Conservation (phyloP, 2,888 invertebrate species). For the Ptilodon capucinus region DNA sequence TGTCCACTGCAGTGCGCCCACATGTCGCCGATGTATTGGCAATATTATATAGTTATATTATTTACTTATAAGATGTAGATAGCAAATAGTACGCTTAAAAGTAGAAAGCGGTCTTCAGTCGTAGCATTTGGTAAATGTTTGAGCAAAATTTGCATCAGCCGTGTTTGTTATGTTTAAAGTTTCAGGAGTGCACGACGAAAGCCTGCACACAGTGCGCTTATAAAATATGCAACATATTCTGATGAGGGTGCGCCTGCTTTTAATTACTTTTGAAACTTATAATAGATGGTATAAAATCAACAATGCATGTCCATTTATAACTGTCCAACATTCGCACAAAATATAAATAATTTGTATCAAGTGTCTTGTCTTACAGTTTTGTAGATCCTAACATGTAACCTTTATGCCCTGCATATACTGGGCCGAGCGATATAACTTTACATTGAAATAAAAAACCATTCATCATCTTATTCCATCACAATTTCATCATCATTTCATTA, state of each 20-base stretch:
- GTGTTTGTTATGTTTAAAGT: conserved; percentile 49
- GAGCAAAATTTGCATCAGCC: conserved; percentile 50
- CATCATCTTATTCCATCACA: no score
- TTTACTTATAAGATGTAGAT: conserved; percentile 17
- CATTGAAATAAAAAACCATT: no score
- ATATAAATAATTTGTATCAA: no score
- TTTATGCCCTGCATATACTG: no score
- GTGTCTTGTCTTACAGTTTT: no score
- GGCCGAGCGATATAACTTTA: no score
- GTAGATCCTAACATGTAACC: no score
- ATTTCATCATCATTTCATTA: no score
- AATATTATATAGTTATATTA: no score
- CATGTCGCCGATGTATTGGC: no score
- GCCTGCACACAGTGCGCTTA: conserved; percentile 43
- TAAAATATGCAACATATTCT: conserved; percentile 52
- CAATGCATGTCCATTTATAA: neutral
- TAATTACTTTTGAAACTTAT: conserved; percentile 29
- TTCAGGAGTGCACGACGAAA: conserved; percentile 30
- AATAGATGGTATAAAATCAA: neutral
- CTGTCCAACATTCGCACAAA: no score
- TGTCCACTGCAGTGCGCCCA: no score
- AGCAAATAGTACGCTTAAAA: conserved; percentile 17
- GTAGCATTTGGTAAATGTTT: conserved; percentile 49
- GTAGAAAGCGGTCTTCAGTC: conserved; percentile 37
- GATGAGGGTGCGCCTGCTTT: conserved; percentile 27